phyloP scores from a whole-genome alignment of 2,888 invertebrate species.

The Pseudococcus jackbeardsleyi region DNA sequence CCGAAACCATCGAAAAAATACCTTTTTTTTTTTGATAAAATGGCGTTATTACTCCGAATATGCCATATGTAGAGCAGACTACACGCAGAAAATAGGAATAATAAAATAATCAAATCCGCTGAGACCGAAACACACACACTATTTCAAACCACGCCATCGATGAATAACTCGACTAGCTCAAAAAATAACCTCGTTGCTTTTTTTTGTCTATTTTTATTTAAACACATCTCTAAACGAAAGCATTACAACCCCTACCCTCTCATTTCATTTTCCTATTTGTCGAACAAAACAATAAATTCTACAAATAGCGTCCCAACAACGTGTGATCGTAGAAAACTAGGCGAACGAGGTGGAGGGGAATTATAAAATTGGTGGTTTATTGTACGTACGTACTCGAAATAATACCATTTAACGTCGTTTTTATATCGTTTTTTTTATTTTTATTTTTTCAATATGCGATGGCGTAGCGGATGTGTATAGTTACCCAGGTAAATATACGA shows the following conservation, averaged over 20 bases:
- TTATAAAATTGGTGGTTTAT: not conserved
- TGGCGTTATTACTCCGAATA: too few relatives aligned
- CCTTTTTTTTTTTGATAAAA: too few relatives aligned
- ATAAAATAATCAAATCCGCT: not conserved
- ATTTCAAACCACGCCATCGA: not conserved
- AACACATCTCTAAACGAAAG: not conserved
- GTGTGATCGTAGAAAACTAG: not conserved
- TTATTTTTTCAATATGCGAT: not conserved
- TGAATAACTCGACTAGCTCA: not conserved
- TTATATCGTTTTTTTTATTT: not conserved
- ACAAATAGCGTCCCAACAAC: not conserved
- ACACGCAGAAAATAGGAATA: not conserved
- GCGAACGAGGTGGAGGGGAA: not conserved
- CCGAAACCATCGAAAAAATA: too few relatives aligned
- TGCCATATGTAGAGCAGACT: too few relatives aligned
- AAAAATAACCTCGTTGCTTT: not conserved
- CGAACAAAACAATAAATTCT: constrained; percentile 7
- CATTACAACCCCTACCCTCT: not conserved
- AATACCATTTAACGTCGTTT: not conserved
- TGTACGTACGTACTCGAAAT: not conserved
- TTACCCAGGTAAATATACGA: not conserved
- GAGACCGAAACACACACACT: not conserved
- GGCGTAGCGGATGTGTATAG: not conserved
- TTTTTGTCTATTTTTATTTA: not conserved
- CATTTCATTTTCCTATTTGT: not conserved